Evolutionary conservation across 1,140 invertebrate species (phyloP), one percentile per base, ranked within the genome.

Genomic region (Bombus sibiricus): DNA sequence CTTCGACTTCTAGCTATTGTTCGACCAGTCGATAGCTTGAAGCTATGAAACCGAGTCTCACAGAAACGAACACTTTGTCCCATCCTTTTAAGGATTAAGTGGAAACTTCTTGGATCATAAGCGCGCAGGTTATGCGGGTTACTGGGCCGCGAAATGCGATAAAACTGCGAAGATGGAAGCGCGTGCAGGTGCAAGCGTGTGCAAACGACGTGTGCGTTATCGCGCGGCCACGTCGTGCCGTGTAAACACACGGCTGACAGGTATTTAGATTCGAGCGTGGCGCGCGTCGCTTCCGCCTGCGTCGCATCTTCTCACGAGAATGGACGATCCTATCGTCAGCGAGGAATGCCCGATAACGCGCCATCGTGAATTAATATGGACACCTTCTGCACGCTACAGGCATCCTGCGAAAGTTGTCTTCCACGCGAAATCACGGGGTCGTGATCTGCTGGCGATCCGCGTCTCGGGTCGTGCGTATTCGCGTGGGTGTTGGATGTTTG

Each of bases 61-160:
- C n/a, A 43, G 41, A 32, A 43, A 32, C 15, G 25, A n/a, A 13
- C 39, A 10, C 39, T 18, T 18, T 25, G 15, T 13, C 18, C 71
- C 68, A 37, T 88, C 43, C 68, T 53, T 72, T 85, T 77, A 88
- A 88, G 75, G 75, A 81, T 80, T 66, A 69, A 75, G 43, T 53
- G 85, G 53, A 59, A 76, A 64, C 41, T 75, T 88, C 47, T 53
- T 81, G 90, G 43, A 93, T 94, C 92, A 92, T 92, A 93, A 92
- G 89, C 53, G 18, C 89, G 69, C 79, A 79, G 87, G 88, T 90
- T 93, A 93, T 93, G 89, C 89, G 92, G 93, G 93, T 94, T 92
- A 94, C 93, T 94, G 93, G 92, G 93, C 90, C 93, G 91, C 83
- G 81, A 72, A 78, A 83, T 73, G 73, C 86, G 77, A 88, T 85